phyloP scores from a whole-genome alignment of 2,797 vertebrate genomes.

The Balearica regulorum region DNA sequence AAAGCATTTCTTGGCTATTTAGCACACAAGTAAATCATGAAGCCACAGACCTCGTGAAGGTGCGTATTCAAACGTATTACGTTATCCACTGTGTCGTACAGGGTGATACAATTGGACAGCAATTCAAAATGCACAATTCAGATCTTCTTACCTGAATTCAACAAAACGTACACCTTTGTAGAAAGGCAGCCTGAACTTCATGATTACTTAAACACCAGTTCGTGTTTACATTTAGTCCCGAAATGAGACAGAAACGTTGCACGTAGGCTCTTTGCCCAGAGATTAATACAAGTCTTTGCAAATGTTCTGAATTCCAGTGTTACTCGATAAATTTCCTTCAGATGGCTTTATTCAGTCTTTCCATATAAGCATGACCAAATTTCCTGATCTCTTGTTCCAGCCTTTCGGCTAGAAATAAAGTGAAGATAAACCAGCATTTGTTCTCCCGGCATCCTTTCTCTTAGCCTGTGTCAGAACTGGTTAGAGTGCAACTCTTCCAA shows the following conservation, averaged over 20 bases:
- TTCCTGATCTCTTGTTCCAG: neutral
- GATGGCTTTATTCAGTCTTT: neutral
- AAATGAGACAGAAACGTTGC: neutral
- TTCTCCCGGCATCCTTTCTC: neutral
- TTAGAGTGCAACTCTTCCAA: conserved; percentile 5
- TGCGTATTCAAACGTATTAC: neutral
- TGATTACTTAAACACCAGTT: neutral
- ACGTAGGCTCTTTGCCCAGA: neutral
- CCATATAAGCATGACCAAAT: neutral
- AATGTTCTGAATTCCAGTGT: neutral
- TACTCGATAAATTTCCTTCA: neutral
- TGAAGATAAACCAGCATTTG: neutral
- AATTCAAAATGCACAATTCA: neutral
- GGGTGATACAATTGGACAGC: neutral
- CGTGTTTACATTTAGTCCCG: neutral
- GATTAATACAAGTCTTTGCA: neutral
- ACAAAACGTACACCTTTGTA: neutral
- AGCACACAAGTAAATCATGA: neutral
- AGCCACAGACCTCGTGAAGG: neutral
- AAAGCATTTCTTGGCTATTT: neutral
- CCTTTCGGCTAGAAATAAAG: neutral
- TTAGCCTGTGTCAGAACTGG: neutral
- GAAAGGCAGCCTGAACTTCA: neutral
- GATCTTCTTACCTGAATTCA: neutral
- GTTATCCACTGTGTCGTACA: neutral